phyloP scores from a whole-genome alignment of 2,888 invertebrate species.

The Lysandra coridon region DNA sequence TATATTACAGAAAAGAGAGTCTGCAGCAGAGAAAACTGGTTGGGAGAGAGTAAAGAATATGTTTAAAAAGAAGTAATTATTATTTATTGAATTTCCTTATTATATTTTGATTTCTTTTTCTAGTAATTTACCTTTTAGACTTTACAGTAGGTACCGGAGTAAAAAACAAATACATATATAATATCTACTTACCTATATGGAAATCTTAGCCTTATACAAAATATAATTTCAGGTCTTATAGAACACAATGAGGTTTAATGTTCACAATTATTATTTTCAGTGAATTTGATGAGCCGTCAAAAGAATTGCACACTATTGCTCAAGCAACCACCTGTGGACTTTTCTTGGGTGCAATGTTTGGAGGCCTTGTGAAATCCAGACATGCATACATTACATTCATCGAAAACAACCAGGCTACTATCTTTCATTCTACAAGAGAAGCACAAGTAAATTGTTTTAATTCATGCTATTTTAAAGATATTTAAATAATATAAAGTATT shows the following conservation, averaged over 20 bases:
- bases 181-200: neutral
- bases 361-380: conserved; percentile 82
- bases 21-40: conserved; percentile 57
- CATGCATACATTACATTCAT: conserved; percentile 84
- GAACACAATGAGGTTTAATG: conserved; percentile 34
- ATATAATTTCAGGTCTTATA: neutral
- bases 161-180: neutral
- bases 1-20: conserved; percentile 42
- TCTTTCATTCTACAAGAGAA: conserved; percentile 82
- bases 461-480: too few relatives aligned
- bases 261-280: conserved; percentile 63
- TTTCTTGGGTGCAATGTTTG: conserved; percentile 83
- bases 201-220: neutral
- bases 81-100: neutral
- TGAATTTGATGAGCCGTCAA: conserved; percentile 82
- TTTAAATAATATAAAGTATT: neutral
- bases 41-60: conserved; percentile 74
- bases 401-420: conserved; percentile 87
- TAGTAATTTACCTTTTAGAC: neutral
- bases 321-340: conserved; percentile 82
- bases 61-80: conserved; percentile 68
- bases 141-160: neutral
- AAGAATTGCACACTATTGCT: conserved; percentile 81
- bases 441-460: conserved; percentile 80
- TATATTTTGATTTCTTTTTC: neutral